Base-by-base conservation (phyloP, 2,888 invertebrate species). In the Cephus spinipes region DNA sequence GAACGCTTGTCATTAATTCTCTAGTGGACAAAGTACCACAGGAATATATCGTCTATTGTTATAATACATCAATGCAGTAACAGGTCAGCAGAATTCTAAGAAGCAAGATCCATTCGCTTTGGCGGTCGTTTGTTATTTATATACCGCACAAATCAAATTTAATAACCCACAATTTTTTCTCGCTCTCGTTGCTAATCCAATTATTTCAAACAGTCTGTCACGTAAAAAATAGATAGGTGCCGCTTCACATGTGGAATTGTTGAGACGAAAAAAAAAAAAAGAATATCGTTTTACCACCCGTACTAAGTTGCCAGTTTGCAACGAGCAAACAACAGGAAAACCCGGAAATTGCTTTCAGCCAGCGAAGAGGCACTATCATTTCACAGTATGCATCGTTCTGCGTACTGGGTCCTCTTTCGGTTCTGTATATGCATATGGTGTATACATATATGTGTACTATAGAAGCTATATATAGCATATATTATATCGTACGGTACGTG, bases 291-390 rank as follows among this genome's bases (percentile, higher is more conserved):
- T 55, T 55, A 55, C 23, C 55, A 23, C 55, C 23, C 23, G 55
- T 15, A 55, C 55, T 55, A 55, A 55, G 55, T 55, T 55, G 55
- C 55, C 23, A 55, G 55, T 55, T 55, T 55, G 55, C 55, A 2
- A 55, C 23, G 55, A 55, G 55, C 55, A 55, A 55, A 55, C 55
- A 55, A 55, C 55, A 55, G 78, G 82, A 81, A 81, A 82, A 77
- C 77, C 76, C 76, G 85, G 85, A 86, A 86, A 86, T 86, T 86
- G 86, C 82, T 85, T 85, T 83, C 80, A 80, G 80, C 78, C 77
- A 79, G 75, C 33, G 80, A 80, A 82, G 81, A 81, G 81, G 78
- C 76, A 80, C 80, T 81, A 79, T 79, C 79, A 68, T 78, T 75
- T 69, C 75, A 74, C 74, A 76, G 77, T 78, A 76, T 75, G 77